A percentile compares a stretch with the other conserved stretches of the same genome.
Evolutionary conservation across 1,140 invertebrate genomes (phyloP).

Genomic region (Danaus plexippus): DNA sequence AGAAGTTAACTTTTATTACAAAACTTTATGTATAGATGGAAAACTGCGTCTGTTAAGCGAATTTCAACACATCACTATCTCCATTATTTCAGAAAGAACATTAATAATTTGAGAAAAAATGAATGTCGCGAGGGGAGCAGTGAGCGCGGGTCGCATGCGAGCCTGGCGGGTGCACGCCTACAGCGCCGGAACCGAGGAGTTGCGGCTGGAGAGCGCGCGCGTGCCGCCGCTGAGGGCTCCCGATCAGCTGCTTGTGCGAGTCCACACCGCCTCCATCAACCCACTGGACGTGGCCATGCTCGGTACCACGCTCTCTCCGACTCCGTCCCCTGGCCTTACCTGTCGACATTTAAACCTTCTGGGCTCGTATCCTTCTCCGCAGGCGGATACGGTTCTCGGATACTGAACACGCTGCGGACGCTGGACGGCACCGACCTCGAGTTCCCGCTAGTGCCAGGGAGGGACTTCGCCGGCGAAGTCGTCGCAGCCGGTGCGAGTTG

Average conservation of each 20-base stretch:
- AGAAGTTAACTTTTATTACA: too few species aligned
- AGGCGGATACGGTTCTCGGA: slow-evolving; percentile 83
- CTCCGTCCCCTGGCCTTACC: too few species aligned
- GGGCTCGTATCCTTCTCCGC: background rate
- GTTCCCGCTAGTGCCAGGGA: slow-evolving; percentile 86
- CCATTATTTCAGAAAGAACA: too few species aligned
- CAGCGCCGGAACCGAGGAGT: slow-evolving; percentile 74
- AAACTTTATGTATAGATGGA: too few species aligned
- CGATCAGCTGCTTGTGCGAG: slow-evolving; percentile 83
- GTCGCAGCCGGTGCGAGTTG: slow-evolving; percentile 82
- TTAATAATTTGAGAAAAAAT: too few species aligned
- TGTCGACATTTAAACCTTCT: background rate
- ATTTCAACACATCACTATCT: too few species aligned
- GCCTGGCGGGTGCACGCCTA: slow-evolving; percentile 87
- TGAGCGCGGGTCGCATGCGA: slow-evolving; percentile 69
- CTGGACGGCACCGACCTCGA: slow-evolving; percentile 72
- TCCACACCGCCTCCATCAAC: slow-evolving; percentile 90
- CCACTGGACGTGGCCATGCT: slow-evolving; percentile 92
- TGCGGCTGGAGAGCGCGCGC: slow-evolving; percentile 75
- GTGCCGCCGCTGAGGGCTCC: slow-evolving; percentile 80
- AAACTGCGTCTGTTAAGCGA: too few species aligned
- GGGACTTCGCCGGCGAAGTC: slow-evolving; percentile 88
- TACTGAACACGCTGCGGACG: slow-evolving; percentile 77
- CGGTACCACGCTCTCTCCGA: slow-evolving; percentile 57
- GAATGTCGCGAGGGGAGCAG: background rate